Evolutionary conservation across 2,113 vertebrate species (phyloP).

Genomic region (Morone saxatilis): DNA sequence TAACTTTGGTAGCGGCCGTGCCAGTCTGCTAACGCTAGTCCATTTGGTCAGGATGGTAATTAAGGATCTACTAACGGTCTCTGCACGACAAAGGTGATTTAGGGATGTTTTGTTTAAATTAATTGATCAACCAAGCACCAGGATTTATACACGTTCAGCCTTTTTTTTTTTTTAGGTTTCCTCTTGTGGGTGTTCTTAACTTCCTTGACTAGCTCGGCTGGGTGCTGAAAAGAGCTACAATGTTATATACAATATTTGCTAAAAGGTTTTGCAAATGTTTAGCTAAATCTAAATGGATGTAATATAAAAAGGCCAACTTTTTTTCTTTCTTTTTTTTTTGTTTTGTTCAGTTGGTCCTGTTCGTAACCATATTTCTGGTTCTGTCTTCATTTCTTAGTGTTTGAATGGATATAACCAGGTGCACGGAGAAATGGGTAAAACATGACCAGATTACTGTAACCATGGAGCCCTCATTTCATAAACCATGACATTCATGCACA

Average conservation of each 20-base stretch:
- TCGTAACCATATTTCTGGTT: constrained; percentile 80
- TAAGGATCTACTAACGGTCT: background rate
- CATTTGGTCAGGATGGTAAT: background rate
- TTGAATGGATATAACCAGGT: constrained; percentile 88
- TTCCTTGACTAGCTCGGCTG: background rate
- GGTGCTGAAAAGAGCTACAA: background rate
- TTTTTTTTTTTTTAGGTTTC: background rate
- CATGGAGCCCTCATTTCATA: constrained; percentile 77
- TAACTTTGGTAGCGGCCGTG: constrained; percentile 9
- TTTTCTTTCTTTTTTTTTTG: background rate
- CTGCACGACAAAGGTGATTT: background rate
- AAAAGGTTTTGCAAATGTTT: background rate
- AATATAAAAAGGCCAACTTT: constrained; percentile 27
- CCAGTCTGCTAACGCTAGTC: background rate
- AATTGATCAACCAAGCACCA: background rate
- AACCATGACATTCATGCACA: constrained; percentile 74
- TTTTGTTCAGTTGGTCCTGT: constrained; percentile 38
- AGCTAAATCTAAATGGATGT: background rate
- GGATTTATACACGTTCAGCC: background rate
- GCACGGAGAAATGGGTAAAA: constrained; percentile 88
- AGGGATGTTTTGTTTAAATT: accelerated
- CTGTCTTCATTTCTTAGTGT: constrained; percentile 85
- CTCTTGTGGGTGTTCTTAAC: no score
- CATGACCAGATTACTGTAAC: constrained; percentile 82
- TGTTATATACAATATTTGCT: background rate